Conservation (phyloP, 2,888 invertebrate genomes). For the Drosophila incognita region DNA sequence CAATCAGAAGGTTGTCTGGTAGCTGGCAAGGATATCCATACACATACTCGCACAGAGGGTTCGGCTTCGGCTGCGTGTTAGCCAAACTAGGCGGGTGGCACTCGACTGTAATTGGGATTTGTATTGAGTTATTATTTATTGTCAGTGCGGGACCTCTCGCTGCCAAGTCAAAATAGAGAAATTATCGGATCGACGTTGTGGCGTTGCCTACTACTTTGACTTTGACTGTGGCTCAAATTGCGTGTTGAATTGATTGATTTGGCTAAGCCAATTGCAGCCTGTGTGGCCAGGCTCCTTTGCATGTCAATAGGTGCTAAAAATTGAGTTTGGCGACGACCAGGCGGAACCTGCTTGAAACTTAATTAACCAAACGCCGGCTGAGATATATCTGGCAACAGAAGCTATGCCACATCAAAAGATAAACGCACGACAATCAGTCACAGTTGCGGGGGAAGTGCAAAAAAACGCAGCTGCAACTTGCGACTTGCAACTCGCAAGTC, state of each 20-base stretch:
- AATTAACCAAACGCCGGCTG: constrained; percentile 64
- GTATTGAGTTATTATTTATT: constrained; percentile 82
- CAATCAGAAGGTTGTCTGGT: constrained; percentile 70
- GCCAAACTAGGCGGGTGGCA: constrained; percentile 74
- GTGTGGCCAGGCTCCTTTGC: constrained; percentile 47
- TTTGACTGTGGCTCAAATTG: constrained; percentile 61
- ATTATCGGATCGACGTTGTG: constrained; percentile 57
- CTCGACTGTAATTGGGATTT: constrained; percentile 78
- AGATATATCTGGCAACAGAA: constrained; percentile 71
- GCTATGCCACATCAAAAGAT: constrained; percentile 78
- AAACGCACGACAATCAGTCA: constrained; percentile 82
- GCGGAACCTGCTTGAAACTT: constrained; percentile 66
- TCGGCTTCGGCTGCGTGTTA: constrained; percentile 26
- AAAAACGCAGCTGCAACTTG: constrained; percentile 62
- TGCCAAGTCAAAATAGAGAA: constrained; percentile 75
- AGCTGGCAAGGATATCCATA: constrained; percentile 63
- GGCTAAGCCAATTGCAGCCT: constrained; percentile 44
- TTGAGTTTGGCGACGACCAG: constrained; percentile 59
- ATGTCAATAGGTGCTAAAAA: constrained; percentile 79
- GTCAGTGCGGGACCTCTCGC: constrained; percentile 42
- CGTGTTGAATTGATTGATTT: constrained; percentile 82
- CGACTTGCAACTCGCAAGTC: constrained; percentile 24
- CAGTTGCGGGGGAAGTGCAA: constrained; percentile 68
- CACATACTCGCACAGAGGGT: constrained; percentile 23
- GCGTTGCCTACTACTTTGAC: constrained; percentile 40